Evolutionary conservation across 2,888 invertebrate species (phyloP).

Genomic region (Patella depressa): DNA sequence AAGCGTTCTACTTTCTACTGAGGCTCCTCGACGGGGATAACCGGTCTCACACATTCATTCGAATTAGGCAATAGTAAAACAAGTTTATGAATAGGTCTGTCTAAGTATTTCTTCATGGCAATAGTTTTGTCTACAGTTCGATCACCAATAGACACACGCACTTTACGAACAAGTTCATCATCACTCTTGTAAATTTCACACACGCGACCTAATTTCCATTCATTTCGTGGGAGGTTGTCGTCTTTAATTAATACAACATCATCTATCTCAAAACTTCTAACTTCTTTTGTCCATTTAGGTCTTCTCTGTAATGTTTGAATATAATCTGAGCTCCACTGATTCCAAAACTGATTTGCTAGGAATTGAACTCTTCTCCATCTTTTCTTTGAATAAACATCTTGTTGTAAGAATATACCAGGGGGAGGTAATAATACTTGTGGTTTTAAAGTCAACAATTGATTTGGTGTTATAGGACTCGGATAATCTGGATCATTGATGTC

Average conservation of each 20-base stretch:
- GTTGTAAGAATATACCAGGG: background rate
- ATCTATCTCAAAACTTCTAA: background rate
- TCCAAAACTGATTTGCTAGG: slow-evolving; percentile 14
- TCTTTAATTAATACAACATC: slow-evolving; percentile 24
- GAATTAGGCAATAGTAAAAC: background rate
- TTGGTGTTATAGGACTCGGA: slow-evolving; percentile 34
- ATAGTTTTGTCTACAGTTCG: slow-evolving; percentile 6
- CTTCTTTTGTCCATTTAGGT: slow-evolving; percentile 17
- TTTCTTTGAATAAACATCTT: slow-evolving; percentile 12
- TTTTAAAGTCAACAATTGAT: slow-evolving; percentile 25
- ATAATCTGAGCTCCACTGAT: slow-evolving; percentile 20
- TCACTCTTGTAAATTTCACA: slow-evolving; percentile 9
- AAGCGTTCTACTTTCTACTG: too few species aligned
- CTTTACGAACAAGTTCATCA: slow-evolving; percentile 19
- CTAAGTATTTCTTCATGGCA: background rate
- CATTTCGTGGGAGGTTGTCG: slow-evolving; percentile 11
- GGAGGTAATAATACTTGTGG: background rate
- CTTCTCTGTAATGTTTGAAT: slow-evolving; percentile 18
- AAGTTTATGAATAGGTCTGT: background rate
- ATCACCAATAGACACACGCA: slow-evolving; percentile 1
- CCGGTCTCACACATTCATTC: background rate
- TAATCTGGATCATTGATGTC: slow-evolving; percentile 24
- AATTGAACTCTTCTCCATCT: slow-evolving; percentile 25
- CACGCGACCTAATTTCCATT: slow-evolving; percentile 18
- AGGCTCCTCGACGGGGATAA: background rate